A percentile compares a stretch with the other conserved stretches of the same genome.
These are phyloP conservation scores for Flexamia atlantica DNA, from an alignment of 2,888 invertebrate genomes.

Conservation along the genomic window DNA sequence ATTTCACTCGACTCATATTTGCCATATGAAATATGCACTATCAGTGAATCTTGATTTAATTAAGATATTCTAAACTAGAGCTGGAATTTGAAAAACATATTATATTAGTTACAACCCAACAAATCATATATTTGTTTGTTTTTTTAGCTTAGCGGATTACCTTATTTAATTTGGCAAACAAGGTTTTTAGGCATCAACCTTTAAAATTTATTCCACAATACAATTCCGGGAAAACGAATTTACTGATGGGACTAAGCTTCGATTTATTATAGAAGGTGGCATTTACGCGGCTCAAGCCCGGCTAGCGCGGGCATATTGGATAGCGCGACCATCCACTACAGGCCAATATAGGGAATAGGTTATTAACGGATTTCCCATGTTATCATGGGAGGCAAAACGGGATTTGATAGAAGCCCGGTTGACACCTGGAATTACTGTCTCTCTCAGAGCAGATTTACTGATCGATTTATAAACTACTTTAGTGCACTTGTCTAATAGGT, in stretches of 20 bases:
- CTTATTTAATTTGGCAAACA: no score
- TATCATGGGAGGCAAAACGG: conserved; percentile 31
- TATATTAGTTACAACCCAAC: no score
- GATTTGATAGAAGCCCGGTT: conserved; percentile 22
- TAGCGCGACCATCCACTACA: conserved; percentile 18
- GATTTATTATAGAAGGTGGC: not conserved
- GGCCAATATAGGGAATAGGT: conserved; percentile 42
- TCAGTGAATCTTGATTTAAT: no score
- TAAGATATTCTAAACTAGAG: no score
- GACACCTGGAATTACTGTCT: conserved; percentile 28
- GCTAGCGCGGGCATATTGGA: conserved; percentile 20
- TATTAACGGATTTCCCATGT: conserved; percentile 45
- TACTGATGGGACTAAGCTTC: not conserved
- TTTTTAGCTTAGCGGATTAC: no score
- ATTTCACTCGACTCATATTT: no score
- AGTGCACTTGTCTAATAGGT: not conserved
- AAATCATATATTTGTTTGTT: no score
- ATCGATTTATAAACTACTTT: not conserved
- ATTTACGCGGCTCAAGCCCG: not conserved
- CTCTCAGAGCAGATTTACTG: not conserved
- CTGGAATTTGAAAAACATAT: no score
- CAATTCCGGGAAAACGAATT: no score
- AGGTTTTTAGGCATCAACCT: no score
- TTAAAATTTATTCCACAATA: no score
- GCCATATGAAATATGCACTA: no score